Percentiles rank a stretch among this genome's conserved stretches.
Conservation (phyloP, 2,113 vertebrate genomes). For the Stigmatopora argus region DNA sequence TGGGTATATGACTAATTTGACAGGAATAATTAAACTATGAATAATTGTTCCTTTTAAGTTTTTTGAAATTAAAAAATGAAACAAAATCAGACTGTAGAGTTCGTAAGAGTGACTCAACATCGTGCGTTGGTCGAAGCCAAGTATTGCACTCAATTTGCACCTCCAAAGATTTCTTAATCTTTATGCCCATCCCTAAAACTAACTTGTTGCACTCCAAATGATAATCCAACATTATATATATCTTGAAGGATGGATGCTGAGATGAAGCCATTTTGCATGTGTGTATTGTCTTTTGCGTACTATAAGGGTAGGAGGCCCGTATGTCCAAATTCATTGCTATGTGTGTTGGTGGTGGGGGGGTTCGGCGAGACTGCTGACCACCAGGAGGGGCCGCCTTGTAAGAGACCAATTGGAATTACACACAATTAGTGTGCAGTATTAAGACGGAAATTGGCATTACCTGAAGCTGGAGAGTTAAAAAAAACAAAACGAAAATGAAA, state of each 20-base stretch:
- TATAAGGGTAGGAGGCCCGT: slow-evolving; percentile 40
- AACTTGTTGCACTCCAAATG: slow-evolving; percentile 62
- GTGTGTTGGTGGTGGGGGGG: not conserved
- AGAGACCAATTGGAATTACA: not conserved
- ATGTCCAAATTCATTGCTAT: slow-evolving; percentile 36
- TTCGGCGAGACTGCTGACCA: slow-evolving; percentile 46
- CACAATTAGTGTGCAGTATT: not conserved
- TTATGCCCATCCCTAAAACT: slow-evolving; percentile 45
- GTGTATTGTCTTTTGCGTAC: slow-evolving; percentile 56
- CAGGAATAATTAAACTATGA: not conserved
- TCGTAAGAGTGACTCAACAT: not conserved
- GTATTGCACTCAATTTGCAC: not conserved
- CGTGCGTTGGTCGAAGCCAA: not conserved
- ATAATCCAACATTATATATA: slow-evolving; percentile 47
- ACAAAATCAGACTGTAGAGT: not conserved
- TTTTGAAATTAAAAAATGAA: not conserved
- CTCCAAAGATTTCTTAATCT: slow-evolving; percentile 9
- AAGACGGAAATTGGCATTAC: slow-evolving; percentile 6
- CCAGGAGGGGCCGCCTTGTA: slow-evolving; percentile 54
- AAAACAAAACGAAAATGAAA: too few relatives aligned
- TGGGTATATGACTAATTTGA: slow-evolving; percentile 11
- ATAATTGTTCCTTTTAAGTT: too few relatives aligned
- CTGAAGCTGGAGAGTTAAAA: slow-evolving; percentile 13
- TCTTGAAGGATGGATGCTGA: slow-evolving; percentile 50
- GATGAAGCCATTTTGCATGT: slow-evolving; percentile 66